Evolutionary conservation across 2,888 invertebrate species (phyloP), one percentile per base, ranked within the genome.

Genomic region (Agrotis puta): DNA sequence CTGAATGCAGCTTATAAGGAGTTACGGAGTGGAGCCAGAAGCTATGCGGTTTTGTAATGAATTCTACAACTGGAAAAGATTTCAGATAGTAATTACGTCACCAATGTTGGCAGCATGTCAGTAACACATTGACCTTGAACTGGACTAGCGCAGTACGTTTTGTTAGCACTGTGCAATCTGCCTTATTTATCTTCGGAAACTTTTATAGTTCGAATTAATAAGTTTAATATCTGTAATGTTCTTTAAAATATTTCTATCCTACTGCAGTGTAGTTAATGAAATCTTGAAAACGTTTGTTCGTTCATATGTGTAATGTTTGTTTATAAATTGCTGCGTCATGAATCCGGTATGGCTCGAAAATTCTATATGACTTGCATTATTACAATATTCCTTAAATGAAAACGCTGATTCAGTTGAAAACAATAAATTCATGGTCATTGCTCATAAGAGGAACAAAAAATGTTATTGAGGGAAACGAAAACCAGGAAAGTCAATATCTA

Each of bases 181-280:
- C n/a, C n/a, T n/a, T n/a, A n/a, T n/a, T n/a, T n/a, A n/a, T n/a
- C 39, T 39, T 39, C 39, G 39, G 2, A 39, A 39, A 39, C 11
- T 1, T 39, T 39, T 33, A 9, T 33, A 33, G 11, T 39, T 53
- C 18, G 3, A 16, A 54, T 24, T 18, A 0, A 18, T 20, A 20
- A 7, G 7, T n/a, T 9, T n/a, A 48, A 54, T 27, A 11, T 27
- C 0, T 7, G 9, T 11, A 27, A 27, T 4, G 2, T 16, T 53
- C 22, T 22, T 51, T 22, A n/a, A n/a, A n/a, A n/a, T n/a, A n/a
- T n/a, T n/a, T n/a, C n/a, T n/a, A n/a, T n/a, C n/a, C 27, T 27
- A 27, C 27, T 27, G 5, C 27, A 5, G 9, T 13, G 16, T 99
- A 90, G 99, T 99, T 0, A 98, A 98, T 89, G 97, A 99, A 77